Base-by-base conservation (phyloP, 2,888 invertebrate genomes). In the Byasa hedistus region DNA sequence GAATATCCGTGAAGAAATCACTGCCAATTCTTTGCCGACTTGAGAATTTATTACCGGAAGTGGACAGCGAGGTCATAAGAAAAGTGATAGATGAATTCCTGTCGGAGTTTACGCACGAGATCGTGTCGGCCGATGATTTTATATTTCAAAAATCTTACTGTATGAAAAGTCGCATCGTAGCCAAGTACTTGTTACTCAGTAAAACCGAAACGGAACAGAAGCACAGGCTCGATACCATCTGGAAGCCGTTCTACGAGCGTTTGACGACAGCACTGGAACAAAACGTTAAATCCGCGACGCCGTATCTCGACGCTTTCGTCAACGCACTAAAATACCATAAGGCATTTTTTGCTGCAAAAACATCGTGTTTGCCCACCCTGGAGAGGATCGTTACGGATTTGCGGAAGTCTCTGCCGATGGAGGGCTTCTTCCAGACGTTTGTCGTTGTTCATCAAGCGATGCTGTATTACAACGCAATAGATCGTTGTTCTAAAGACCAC, bases 391-490 rank as follows among this genome's bases (percentile, higher is more conserved):
- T 76, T 2, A 66, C 64, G 39, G 80, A 81, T 72, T 70, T 80
- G 72, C 75, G 76, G 10, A 75, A 66, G 10, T 64, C 80, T 23
- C 68, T 86, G 59, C 79, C 83, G 0, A 72, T 80, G 39, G 81
- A 84, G 48, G 65, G 74, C 64, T 69, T 82, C 67, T 83, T 86
- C 36, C 61, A 71, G 0, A 70, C 61, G 27, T 84, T 82, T 66
- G 76, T 75, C 0, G 61, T 71, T 7, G 68, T 86, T 57, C 83
- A 86, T 70, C 69, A 84, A 21, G 83, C 76, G 0, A 85, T 85
- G 80, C 69, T 84, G 24, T 87, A 80, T 69, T 82, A 71, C 57
- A 85, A 82, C 69, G 71, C 85, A 1, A 72, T 87, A 10, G 75
- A 79, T 51, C 76, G 81, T 55, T 71, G 77, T 27, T 66, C 78